phyloP scores from a whole-genome alignment of 2,797 vertebrate species.

The Pitangus sulphuratus region DNA sequence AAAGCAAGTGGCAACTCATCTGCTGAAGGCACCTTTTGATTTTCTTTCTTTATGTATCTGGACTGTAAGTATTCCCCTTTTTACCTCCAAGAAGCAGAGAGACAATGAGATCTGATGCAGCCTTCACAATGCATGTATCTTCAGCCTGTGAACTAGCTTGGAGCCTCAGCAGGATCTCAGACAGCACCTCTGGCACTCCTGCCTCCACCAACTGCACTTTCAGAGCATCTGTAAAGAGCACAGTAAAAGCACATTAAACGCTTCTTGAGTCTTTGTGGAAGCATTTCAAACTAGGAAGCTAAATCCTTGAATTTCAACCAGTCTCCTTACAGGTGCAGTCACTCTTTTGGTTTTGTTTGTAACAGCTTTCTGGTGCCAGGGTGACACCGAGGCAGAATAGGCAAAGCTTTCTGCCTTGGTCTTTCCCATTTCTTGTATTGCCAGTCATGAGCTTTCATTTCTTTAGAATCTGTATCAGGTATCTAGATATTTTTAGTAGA shows the following conservation, averaged over 20 bases:
- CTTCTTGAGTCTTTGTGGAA: background rate
- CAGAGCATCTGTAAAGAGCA: slow-evolving; percentile 78
- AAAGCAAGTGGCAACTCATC: background rate
- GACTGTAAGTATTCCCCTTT: background rate
- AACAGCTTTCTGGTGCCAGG: background rate
- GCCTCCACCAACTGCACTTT: slow-evolving; percentile 89
- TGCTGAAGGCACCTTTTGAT: background rate
- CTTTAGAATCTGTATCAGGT: background rate
- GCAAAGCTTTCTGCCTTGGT: background rate
- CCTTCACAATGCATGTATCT: slow-evolving; percentile 88
- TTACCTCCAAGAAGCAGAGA: slow-evolving; percentile 89
- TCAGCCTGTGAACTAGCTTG: slow-evolving; percentile 80
- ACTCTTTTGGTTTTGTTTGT: background rate
- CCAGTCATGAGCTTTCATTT: background rate
- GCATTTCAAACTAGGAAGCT: background rate
- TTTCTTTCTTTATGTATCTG: background rate
- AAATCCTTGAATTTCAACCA: background rate
- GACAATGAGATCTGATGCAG: slow-evolving; percentile 89
- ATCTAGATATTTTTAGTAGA: background rate
- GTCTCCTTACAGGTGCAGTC: background rate
- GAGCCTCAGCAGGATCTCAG: slow-evolving; percentile 83
- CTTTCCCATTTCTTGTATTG: background rate
- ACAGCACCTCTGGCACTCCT: slow-evolving; percentile 84
- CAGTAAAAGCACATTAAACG: background rate
- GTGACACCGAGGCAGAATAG: background rate